Conservation (phyloP, 1,140 invertebrate genomes). For the Diploscapter pachys region DNA sequence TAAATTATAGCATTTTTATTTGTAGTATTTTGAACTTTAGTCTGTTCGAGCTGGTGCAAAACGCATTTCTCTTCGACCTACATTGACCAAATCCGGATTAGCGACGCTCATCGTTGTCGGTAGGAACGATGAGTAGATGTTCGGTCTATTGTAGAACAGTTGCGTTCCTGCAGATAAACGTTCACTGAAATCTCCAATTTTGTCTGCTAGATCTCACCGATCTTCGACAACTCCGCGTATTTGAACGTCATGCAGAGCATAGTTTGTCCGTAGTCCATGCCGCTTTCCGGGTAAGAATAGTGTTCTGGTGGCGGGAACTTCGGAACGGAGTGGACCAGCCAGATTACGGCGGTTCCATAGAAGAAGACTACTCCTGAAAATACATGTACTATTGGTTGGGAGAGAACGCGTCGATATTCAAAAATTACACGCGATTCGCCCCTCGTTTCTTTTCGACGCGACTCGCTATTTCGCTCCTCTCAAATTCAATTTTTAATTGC, state of each 20-base stretch:
- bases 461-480: no score
- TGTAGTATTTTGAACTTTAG: no score
- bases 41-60: no score
- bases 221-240: constrained; percentile 36
- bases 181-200: no score
- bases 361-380: constrained; percentile 39
- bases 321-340: constrained; percentile 44
- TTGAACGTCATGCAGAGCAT: constrained; percentile 44
- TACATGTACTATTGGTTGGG: no score
- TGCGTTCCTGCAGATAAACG: constrained; percentile 18
- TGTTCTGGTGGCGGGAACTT: constrained; percentile 37
- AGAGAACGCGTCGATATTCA: no score
- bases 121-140: constrained; percentile 40
- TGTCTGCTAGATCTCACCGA: constrained; percentile 9
- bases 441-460: no score
- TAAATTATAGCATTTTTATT: no score
- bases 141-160: constrained; percentile 40
- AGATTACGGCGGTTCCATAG: constrained; percentile 33
- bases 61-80: not conserved
- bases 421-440: no score
- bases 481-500: no score
- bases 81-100: constrained; percentile 40
- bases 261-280: constrained; percentile 39
- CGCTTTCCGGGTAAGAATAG: constrained; percentile 40
- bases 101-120: constrained; percentile 35